phyloP scores from a whole-genome alignment of 2,113 vertebrate genomes.

The Ia io region DNA sequence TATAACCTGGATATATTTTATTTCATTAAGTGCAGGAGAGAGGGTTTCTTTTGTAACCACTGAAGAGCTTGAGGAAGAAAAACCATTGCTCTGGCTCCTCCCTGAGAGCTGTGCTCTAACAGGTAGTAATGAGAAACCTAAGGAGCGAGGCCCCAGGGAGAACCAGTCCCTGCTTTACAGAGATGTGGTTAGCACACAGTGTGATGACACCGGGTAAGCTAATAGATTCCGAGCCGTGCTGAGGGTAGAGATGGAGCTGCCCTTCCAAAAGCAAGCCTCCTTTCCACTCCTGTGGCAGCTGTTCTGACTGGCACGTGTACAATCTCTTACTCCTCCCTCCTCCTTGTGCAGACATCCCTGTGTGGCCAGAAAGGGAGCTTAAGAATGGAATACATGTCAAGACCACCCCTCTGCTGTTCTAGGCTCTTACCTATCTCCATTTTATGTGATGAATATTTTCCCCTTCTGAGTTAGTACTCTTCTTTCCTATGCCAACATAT shows the following conservation, averaged over 20 bases:
- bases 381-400: not conserved
- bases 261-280: not conserved
- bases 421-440: not conserved
- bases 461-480: not conserved
- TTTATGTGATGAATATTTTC: not conserved
- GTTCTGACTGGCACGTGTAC: not conserved
- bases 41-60: not conserved
- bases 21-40: not conserved
- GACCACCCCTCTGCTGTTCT: not conserved
- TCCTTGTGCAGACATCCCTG: not conserved
- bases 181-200: not conserved
- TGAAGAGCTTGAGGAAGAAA: not conserved
- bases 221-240: not conserved
- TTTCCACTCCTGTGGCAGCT: not conserved
- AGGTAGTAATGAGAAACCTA: not conserved
- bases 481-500: not conserved
- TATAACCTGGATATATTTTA: constrained; percentile 45
- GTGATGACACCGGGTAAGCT: not conserved
- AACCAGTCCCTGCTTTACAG: not conserved
- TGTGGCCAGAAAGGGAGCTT: not conserved
- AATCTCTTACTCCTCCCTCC: not conserved
- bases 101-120: not conserved
- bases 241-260: not conserved
- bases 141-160: not conserved
- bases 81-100: not conserved